phyloP scores from a whole-genome alignment of 2,797 vertebrate genomes.

The Rhodeus uyekii region DNA sequence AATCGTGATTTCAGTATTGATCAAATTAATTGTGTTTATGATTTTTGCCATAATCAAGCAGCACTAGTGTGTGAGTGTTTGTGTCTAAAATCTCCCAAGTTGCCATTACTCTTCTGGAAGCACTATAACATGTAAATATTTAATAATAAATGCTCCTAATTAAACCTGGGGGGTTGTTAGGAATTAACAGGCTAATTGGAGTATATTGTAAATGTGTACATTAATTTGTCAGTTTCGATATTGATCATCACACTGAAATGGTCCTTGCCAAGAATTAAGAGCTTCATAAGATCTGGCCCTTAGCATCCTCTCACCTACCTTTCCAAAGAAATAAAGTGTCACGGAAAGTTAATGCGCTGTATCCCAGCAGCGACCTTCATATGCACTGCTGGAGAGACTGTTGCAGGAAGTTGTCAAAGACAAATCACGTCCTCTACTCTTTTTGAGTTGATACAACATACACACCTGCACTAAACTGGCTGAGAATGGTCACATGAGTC shows the following conservation, averaged over 20 bases:
- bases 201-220: neutral
- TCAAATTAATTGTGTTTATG: too few species aligned
- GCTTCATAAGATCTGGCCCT: neutral
- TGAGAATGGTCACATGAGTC: neutral
- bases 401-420: neutral
- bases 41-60: too few species aligned
- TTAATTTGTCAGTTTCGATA: neutral
- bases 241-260: neutral
- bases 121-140: neutral
- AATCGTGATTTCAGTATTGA: too few species aligned
- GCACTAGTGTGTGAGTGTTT: neutral
- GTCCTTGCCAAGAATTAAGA: neutral
- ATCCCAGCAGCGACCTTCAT: neutral
- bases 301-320: neutral
- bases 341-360: neutral
- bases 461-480: neutral
- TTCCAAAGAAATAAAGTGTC: slow-evolving; percentile 9
- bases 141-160: neutral
- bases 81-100: neutral
- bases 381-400: neutral
- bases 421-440: slow-evolving; percentile 4
- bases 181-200: neutral
- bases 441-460: neutral
- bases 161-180: neutral
- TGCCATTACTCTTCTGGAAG: neutral